Percentiles rank a stretch among this genome's conserved stretches.
phyloP scores from a whole-genome alignment of 2,797 vertebrate species.

The Coregonus ussuriensis region DNA sequence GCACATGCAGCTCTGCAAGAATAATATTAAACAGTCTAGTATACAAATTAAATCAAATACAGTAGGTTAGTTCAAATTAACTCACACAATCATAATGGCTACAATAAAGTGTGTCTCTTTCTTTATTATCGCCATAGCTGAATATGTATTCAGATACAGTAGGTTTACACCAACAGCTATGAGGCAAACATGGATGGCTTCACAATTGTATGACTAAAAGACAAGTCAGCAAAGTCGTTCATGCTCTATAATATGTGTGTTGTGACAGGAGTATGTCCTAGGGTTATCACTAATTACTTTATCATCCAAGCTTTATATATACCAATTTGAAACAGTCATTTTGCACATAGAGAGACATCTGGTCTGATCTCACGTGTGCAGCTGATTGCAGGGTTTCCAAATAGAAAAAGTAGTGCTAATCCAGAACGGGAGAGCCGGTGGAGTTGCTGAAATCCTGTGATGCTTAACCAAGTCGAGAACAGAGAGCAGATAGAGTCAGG shows the following conservation, averaged over 20 bases:
- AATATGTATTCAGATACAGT: no score
- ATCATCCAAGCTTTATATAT: background rate
- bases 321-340: background rate
- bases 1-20: no score
- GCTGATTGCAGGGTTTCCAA: slow-evolving; percentile 14
- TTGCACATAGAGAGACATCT: background rate
- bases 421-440: background rate
- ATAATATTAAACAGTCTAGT: no score
- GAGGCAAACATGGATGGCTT: no score
- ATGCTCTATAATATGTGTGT: background rate
- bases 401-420: background rate
- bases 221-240: no score
- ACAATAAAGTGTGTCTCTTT: no score
- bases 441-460: slow-evolving; percentile 31
- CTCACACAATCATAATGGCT: no score
- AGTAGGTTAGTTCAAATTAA: no score
- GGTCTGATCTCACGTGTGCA: slow-evolving; percentile 15
- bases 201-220: no score
- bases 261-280: background rate
- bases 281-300: background rate
- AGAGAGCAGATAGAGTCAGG: slow-evolving; percentile 4
- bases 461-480: slow-evolving; percentile 16
- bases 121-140: no score
- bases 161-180: no score
- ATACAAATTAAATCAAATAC: no score